Evolutionary conservation across 2,797 vertebrate species (phyloP).

Genomic region (Clarias platycephalus): DNA sequence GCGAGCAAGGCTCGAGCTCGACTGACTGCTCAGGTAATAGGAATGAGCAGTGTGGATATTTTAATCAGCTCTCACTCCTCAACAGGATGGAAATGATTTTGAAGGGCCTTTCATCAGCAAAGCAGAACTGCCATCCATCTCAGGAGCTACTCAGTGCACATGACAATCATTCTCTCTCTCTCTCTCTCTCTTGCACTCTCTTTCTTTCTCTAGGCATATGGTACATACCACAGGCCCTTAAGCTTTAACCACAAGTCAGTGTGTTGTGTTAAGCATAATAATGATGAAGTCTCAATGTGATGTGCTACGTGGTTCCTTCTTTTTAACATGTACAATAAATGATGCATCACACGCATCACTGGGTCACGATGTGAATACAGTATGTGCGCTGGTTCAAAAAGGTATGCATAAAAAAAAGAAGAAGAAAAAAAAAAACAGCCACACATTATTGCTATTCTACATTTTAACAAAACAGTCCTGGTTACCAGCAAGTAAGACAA

Average conservation of each 20-base stretch:
- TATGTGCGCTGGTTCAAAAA: background rate
- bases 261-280: conserved; percentile 14
- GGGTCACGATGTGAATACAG: background rate
- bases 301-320: background rate
- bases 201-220: conserved; percentile 32
- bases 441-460: conserved; percentile 25
- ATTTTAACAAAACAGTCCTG: conserved; percentile 30
- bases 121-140: conserved; percentile 64
- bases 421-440: background rate
- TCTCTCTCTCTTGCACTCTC: conserved; percentile 9
- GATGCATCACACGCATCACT: background rate
- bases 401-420: background rate
- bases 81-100: conserved; percentile 59
- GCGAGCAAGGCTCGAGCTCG: conserved; percentile 61
- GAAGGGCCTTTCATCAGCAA: conserved; percentile 43
- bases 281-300: background rate
- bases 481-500: conserved; percentile 42
- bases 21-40: conserved; percentile 73
- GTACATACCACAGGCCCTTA: conserved; percentile 40
- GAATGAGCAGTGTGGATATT: conserved; percentile 75
- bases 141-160: conserved; percentile 56
- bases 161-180: conserved; percentile 60
- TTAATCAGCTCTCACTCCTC: conserved; percentile 78
- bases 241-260: conserved; percentile 22
- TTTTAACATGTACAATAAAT: conserved; percentile 8